Evolutionary conservation across 2,888 invertebrate genomes (phyloP), one percentile per base, ranked within the genome.

Genomic region (Cephus spinipes): DNA sequence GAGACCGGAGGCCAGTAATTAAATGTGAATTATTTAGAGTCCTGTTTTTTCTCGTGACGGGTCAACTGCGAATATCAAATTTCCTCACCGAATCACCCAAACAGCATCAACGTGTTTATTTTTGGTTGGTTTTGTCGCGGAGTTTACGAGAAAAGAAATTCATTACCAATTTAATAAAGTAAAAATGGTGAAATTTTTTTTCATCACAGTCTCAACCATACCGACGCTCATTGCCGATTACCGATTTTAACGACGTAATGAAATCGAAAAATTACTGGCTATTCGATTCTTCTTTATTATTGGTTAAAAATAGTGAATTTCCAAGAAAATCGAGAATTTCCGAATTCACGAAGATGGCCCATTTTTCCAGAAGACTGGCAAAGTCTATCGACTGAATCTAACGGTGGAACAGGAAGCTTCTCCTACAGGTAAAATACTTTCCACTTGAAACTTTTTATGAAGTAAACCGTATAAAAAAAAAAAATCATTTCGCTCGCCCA

Each of bases 11-110:
- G 40, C 15, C 40, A 68, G 73, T 81, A 77, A 82, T 80, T 82
- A 79, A 82, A 81, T 40, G 80, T 76, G 76, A 82, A 81, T 81
- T 77, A 81, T 81, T 80, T 79, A 75, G 76, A 78, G 80, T 75
- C 69, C 32, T 73, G 80, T 80, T 78, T 82, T 82, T 79, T 75
- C 68, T 69, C 11, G 34, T 40, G 78, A 79, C 76, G 77, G 79
- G 76, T 79, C 75, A 68, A 30, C 33, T 75, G 34, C 15, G 75
- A 34, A 15, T 40, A 40, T 40, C 40, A 40, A 40, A 40, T 40
- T 40, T 15, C 40, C 40, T 40, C 15, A 15, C 15, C 12, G 12
- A 40, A 12, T 40, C 36, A 40, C 1, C 40, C 1, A 40, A 40
- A 40, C 1, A 15, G 40, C 40, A 40, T 40, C 40, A 40, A 4